Evolutionary conservation across 1,140 invertebrate species (phyloP).

Genomic region (Penaeus japonicus): DNA sequence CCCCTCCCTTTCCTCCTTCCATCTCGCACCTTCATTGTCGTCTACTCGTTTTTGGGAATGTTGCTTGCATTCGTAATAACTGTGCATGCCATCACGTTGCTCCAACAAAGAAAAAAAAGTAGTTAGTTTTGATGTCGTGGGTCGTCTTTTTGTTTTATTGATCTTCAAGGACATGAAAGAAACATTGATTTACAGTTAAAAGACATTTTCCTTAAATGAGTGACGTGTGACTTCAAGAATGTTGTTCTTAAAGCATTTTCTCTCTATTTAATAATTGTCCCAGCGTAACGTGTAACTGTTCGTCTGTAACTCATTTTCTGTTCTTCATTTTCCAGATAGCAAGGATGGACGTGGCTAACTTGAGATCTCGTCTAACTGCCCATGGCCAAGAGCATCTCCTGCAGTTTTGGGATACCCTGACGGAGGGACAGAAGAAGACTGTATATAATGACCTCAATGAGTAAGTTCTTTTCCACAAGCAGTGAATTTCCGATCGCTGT

Average conservation of each 20-base stretch:
- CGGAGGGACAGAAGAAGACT: conserved; percentile 69
- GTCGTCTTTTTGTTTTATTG: background rate
- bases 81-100: no score
- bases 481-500: background rate
- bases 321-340: background rate
- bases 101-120: no score
- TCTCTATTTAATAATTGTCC: no score
- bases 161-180: background rate
- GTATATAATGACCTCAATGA: conserved; percentile 50
- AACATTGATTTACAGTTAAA: background rate
- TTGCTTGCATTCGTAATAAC: no score
- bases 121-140: background rate
- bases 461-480: conserved; percentile 24
- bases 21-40: no score
- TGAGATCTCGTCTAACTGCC: conserved; percentile 62
- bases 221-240: no score
- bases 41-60: no score
- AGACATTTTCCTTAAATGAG: background rate
- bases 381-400: conserved; percentile 83
- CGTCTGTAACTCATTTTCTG: background rate
- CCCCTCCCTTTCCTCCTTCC: background rate
- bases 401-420: conserved; percentile 81
- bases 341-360: conserved; percentile 64
- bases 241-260: no score
- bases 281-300: background rate